Base-by-base conservation (phyloP, 1,140 invertebrate genomes). In the Adelges cooleyi region DNA sequence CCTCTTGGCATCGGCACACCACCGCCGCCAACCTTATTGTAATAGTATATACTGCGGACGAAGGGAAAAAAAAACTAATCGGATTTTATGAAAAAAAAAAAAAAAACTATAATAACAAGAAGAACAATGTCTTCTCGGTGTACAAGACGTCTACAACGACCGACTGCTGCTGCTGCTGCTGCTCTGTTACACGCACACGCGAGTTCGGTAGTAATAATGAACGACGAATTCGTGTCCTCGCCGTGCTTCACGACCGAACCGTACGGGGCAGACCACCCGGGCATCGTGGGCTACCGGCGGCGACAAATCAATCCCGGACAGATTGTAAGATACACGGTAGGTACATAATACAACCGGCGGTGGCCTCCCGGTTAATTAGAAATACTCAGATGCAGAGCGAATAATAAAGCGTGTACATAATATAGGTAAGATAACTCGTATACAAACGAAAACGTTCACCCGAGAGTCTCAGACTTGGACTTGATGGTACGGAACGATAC, bases 221-320 rank as follows among this genome's bases (percentile, higher is more conserved):
- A 48, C 56, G 42, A 20, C 54, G 40, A 22, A 46, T 62, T 62
- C 56, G 56, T 33, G 56, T 62, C 40, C 40, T 33, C 11, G 17
- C 53, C 5, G 40, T 44, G 13, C 36, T 6, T 38, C 13, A 44
- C n/a, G 10, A 17, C 40, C 10, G 5, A n/a, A 17, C 40, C 13
- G 6, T 44, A 17, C 10, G 22, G n/a, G 17, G 23, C 10, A 42
- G 56, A 62, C 56, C 56, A 62, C 56, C 56, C 56, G 56, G 56
- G n/a, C 40, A 38, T 44, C 40, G 40, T n/a, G 11, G 5, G 40
- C 40, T 44, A 48, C 25, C 56, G 15, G 56, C 56, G 42, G 25
- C 56, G 56, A 62, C 56, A 62, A 62, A 62, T 62, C 56, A 62
- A 62, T 62, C 40, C 48, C 54, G 22, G n/a, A 59, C 36, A 59